Evolutionary conservation across 2,113 vertebrate genomes (phyloP), one percentile per base, ranked within the genome.

Genomic region (Oreochromis spilurus): DNA sequence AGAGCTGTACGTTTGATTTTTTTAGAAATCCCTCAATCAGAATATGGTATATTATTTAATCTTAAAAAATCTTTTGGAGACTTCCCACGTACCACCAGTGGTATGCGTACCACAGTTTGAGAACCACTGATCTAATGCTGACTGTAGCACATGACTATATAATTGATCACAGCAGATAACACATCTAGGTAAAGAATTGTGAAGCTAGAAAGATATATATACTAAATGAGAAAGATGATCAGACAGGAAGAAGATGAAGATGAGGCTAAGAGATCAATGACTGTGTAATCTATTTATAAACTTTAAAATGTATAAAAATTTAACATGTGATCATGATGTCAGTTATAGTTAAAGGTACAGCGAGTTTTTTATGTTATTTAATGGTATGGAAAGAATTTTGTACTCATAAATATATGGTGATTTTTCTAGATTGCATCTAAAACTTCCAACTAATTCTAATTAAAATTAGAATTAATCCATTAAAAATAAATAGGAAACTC

Each of bases 141-240:
- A 54, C 53, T 54, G 53, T 24, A 54, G n/a, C 21, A 24, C 5
- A 24, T 55, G 53, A 24, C 10, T 24, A 3, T 12, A 7, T 21
- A 54, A 54, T 54, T 12, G n/a, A 21, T 54, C 55, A 58, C 55
- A 16, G 4, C 55, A 58, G 55, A 31, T 14, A 29, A 16, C 53
- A 54, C n/a, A 54, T 54, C 53, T 54, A 10, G 10, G 52, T 54
- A 21, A 54, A 54, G 10, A 55, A 55, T 7, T 14, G 54, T 57
- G 24, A 1, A 4, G 54, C 6, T 24, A 24, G 0, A 12, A 12
- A 24, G 1, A 55, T 12, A 24, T 50, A 48, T 17, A 50, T 9
- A 53, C 12, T 26, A 57, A 57, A 57, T 31, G 26, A 60, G 26
- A 31, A 60, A 17, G 57, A 60, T 31, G 14, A 31, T 31, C 57